Conservation (phyloP, 2,113 vertebrate genomes). For the Calypte anna region DNA sequence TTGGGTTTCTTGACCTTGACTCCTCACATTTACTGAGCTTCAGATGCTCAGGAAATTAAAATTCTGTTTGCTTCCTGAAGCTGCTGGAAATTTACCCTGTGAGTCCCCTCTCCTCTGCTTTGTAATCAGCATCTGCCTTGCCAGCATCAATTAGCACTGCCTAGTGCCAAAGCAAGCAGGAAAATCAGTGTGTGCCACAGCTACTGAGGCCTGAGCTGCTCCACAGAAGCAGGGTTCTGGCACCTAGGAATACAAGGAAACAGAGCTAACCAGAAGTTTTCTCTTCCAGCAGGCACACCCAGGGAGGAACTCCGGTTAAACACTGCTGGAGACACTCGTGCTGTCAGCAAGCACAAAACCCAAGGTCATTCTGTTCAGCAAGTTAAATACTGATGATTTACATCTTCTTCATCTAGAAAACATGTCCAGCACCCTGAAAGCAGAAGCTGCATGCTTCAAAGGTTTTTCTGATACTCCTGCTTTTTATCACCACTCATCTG, state of each 20-base stretch:
- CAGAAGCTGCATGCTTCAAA: not conserved
- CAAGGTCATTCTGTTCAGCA: not conserved
- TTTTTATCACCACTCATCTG: not conserved
- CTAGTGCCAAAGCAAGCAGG: slow-evolving; percentile 10
- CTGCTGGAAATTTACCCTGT: not conserved
- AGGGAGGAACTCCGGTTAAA: not conserved
- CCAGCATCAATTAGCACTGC: not conserved
- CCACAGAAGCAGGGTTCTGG: not conserved
- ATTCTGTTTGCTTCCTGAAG: not conserved
- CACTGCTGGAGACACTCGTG: not conserved
- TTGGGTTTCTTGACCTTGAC: not conserved
- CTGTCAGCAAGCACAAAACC: not conserved
- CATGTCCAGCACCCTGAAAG: not conserved
- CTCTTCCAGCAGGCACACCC: not conserved
- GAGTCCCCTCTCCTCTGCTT: not conserved
- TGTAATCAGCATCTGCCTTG: not conserved
- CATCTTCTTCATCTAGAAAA: not conserved
- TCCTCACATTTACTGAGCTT: not conserved
- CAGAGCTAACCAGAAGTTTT: not conserved
- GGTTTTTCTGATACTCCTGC: not conserved
- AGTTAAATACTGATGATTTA: not conserved
- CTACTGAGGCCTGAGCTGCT: not conserved
- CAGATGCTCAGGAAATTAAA: not conserved
- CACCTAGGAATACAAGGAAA: slow-evolving; percentile 12
- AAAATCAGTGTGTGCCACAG: not conserved